Evolutionary conservation across 2,113 vertebrate species (phyloP).

Genomic region (Lampris megalopsis): DNA sequence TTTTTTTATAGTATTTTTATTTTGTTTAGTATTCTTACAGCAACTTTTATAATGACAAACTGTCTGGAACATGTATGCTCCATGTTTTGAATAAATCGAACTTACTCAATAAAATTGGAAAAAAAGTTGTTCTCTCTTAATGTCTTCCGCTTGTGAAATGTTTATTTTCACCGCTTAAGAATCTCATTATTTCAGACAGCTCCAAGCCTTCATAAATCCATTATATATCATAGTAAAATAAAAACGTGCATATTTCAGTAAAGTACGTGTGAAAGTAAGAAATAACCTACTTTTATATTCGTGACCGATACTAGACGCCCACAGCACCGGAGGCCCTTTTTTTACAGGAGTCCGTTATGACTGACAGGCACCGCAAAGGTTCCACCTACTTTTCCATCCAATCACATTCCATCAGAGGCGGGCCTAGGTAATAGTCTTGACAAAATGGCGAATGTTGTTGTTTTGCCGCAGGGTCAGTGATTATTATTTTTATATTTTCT

Average conservation of each 20-base stretch:
- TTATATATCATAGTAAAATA: not conserved
- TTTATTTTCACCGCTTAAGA: not conserved
- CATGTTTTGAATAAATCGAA: too few relatives aligned
- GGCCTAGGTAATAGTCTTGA: conserved; percentile 65
- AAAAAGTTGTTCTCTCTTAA: too few relatives aligned
- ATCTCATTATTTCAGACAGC: not conserved
- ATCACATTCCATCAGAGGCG: conserved; percentile 61
- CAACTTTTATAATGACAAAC: too few relatives aligned
- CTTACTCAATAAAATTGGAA: too few relatives aligned
- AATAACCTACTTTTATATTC: too few relatives aligned
- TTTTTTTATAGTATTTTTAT: too few relatives aligned
- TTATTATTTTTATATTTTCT: conserved; percentile 46
- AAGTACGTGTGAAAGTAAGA: too few relatives aligned
- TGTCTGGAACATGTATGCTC: too few relatives aligned
- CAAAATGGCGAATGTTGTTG: conserved; percentile 86
- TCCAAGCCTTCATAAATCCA: conserved; percentile 7
- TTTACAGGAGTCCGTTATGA: conserved; percentile 27
- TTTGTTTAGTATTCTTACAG: too few relatives aligned
- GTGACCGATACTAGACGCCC: too few relatives aligned
- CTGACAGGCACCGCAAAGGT: conserved; percentile 51
- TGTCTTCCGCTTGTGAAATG: not conserved
- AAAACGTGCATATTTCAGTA: too few relatives aligned
- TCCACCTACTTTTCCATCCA: conserved; percentile 71
- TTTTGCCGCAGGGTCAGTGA: conserved; percentile 81
- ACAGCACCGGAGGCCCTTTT: too few relatives aligned